A percentile compares a stretch with the other conserved stretches of the same genome.
These are phyloP conservation scores for Sakesphorus luctuosus DNA, from an alignment of 2,113 vertebrate species.

Conservation along the genomic window DNA sequence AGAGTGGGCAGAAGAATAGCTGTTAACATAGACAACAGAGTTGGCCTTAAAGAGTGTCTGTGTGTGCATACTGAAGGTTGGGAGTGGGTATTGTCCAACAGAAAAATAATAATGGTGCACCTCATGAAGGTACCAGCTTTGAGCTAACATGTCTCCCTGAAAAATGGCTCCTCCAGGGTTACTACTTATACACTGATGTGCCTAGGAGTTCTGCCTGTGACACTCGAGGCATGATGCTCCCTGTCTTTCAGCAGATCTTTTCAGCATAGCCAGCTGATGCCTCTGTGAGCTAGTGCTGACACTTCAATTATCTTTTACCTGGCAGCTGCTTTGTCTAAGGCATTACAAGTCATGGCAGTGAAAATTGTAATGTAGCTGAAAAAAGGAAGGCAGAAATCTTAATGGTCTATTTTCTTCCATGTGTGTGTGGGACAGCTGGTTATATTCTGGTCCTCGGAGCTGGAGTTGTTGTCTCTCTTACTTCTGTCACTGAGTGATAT, in stretches of 20 bases:
- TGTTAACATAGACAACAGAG: background rate
- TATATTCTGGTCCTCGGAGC: background rate
- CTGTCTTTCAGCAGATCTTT: background rate
- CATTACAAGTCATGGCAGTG: background rate
- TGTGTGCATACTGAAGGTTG: background rate
- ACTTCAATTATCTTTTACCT: fast-evolving
- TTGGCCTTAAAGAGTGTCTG: background rate
- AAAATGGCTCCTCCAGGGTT: background rate
- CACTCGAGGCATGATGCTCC: background rate
- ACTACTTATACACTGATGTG: background rate
- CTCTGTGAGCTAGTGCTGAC: background rate
- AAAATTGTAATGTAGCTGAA: background rate
- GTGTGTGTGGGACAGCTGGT: background rate
- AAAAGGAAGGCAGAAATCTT: background rate
- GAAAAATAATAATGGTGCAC: background rate
- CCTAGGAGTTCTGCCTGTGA: background rate
- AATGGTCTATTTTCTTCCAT: background rate
- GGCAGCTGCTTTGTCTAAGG: background rate
- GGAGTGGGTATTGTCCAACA: background rate
- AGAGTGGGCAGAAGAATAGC: background rate
- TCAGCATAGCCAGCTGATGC: background rate
- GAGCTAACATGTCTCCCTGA: background rate
- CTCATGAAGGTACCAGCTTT: background rate
- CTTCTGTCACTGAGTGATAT: background rate
- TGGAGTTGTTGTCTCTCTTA: background rate